A percentile compares a stretch with the other conserved stretches of the same genome.
These are phyloP conservation scores for Galerucella calmariensis DNA, from an alignment of 2,888 invertebrate species.

Conservation along the genomic window DNA sequence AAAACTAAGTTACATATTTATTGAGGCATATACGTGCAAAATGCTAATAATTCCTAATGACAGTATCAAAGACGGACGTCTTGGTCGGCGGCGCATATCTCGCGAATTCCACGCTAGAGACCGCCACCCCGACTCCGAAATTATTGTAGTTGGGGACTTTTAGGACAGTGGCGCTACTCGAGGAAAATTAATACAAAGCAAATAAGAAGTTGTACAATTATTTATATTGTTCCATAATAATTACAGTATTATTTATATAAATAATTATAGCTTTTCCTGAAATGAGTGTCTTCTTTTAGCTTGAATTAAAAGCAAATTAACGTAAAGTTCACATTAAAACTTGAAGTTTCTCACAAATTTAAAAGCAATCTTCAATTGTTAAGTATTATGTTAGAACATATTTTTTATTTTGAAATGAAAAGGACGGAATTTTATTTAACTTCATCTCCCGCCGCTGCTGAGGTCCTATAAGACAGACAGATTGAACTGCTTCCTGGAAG, in stretches of 20 bases:
- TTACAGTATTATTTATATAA: no score
- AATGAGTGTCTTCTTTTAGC: no score
- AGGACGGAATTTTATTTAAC: background rate
- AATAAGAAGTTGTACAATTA: no score
- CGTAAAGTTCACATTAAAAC: no score
- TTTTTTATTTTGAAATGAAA: background rate
- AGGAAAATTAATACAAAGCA: background rate
- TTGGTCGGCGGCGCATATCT: slow-evolving; percentile 54
- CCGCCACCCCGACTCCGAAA: slow-evolving; percentile 50
- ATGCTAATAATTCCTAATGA: slow-evolving; percentile 42
- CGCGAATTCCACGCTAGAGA: slow-evolving; percentile 51
- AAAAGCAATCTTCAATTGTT: no score
- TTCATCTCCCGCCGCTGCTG: slow-evolving; percentile 12
- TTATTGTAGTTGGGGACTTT: slow-evolving; percentile 43
- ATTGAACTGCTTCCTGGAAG: slow-evolving; percentile 58
- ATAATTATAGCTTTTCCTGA: no score
- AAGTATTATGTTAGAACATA: background rate
- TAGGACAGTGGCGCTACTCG: background rate
- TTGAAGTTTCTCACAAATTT: no score
- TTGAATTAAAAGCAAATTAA: no score
- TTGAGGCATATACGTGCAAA: slow-evolving; percentile 38
- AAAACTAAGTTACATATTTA: slow-evolving; percentile 35
- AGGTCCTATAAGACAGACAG: slow-evolving; percentile 49
- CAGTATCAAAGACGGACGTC: slow-evolving; percentile 47
- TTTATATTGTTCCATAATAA: no score